phyloP scores from a whole-genome alignment of 1,140 invertebrate species.

The Euwallacea similis region DNA sequence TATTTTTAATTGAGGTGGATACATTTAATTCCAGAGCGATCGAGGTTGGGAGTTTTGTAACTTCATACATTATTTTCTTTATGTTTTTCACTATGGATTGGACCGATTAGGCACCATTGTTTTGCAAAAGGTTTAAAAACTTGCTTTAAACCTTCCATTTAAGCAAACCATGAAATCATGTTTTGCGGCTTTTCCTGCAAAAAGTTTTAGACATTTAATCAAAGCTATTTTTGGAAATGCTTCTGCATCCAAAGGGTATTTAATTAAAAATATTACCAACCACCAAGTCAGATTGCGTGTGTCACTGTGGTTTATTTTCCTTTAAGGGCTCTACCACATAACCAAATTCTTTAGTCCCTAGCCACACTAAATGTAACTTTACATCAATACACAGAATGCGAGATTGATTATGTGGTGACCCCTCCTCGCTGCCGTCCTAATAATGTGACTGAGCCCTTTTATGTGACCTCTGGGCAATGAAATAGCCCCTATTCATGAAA shows the following conservation, averaged over 20 bases:
- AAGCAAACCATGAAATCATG: too few relatives aligned
- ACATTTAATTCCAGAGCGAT: too few relatives aligned
- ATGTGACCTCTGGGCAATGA: conserved; percentile 27
- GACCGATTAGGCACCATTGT: too few relatives aligned
- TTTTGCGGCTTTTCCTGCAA: too few relatives aligned
- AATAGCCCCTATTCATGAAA: conserved; percentile 29
- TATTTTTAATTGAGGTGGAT: too few relatives aligned
- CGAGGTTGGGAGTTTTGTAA: too few relatives aligned
- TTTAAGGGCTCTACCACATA: not conserved
- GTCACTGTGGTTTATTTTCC: conserved; percentile 8
- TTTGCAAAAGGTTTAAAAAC: too few relatives aligned
- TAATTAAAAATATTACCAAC: conserved; percentile 26
- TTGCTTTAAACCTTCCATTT: too few relatives aligned
- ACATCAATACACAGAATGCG: not conserved
- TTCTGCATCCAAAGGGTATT: conserved; percentile 14
- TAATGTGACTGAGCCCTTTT: conserved; percentile 32
- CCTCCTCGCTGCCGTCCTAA: conserved; percentile 1
- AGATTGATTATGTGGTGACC: not conserved
- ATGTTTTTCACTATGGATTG: too few relatives aligned
- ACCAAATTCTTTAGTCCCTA: not conserved
- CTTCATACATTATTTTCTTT: too few relatives aligned
- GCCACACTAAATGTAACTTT: not conserved
- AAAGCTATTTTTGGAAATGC: conserved; percentile 12
- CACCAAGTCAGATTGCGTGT: conserved; percentile 22
- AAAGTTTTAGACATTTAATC: not conserved